Percentiles rank a stretch among this genome's conserved stretches.
phyloP scores from a whole-genome alignment of 2,888 invertebrate species.

The Caenorhabditis zanzibari region DNA sequence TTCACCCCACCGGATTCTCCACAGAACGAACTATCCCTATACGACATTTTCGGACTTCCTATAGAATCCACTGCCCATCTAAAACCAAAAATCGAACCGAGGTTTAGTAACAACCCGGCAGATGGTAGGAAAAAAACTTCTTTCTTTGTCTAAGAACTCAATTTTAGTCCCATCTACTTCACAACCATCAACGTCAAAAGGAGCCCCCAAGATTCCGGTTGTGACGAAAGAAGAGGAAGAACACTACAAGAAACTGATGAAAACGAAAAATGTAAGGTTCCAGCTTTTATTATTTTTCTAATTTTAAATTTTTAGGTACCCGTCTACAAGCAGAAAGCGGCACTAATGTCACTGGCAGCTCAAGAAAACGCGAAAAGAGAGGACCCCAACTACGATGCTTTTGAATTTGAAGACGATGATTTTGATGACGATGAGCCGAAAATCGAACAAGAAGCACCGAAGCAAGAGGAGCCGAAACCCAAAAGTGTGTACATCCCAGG shows the following conservation, averaged over 20 bases:
- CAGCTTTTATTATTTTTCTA: not conserved
- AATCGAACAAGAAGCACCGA: not conserved
- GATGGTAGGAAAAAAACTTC: not conserved
- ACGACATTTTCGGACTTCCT: conserved; percentile 45
- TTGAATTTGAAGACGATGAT: conserved; percentile 72
- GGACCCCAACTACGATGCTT: conserved; percentile 64
- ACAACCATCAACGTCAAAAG: conserved; percentile 2
- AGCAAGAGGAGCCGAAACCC: conserved; percentile 24
- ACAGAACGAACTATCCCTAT: conserved; percentile 32
- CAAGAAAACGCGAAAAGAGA: conserved; percentile 21
- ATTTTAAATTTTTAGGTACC: conserved; percentile 71
- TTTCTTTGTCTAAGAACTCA: too few species aligned
- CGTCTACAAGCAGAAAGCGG: conserved; percentile 73
- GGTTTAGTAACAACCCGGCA: not conserved
- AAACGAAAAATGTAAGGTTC: conserved; percentile 30
- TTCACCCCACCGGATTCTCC: conserved; percentile 80
- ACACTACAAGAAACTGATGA: conserved; percentile 6
- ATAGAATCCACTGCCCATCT: not conserved
- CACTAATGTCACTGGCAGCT: conserved; percentile 26
- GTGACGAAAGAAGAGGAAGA: conserved; percentile 19
- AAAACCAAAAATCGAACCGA: not conserved
- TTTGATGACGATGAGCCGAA: not conserved
- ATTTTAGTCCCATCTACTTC: not conserved
- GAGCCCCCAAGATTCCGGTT: not conserved
- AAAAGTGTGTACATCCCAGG: conserved; percentile 72